Base-by-base conservation (phyloP, 2,888 invertebrate genomes). In the Aromia moschata region DNA sequence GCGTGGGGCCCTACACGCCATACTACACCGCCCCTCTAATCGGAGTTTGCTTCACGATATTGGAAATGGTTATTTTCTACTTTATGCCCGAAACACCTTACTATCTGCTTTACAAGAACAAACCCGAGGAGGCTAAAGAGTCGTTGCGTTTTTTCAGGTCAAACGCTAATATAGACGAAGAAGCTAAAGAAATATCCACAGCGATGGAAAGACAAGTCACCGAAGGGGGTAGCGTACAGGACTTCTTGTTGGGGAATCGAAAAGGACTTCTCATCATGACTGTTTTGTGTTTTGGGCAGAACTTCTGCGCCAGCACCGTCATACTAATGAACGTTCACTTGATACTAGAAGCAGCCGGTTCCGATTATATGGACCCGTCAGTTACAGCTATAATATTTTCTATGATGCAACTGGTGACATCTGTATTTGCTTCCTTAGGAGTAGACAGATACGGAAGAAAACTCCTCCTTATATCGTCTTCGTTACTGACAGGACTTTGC, bases 321-420 rank as follows among this genome's bases (percentile, higher is more conserved):
- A 78, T 81, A 49, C 56, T 80, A n/a, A 80, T 81, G 80, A 81
- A 81, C 54, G 64, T 81, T 9, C 80, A 80, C 58, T 67, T 73
- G 5, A 80, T 81, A 57, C 58, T 81, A 10, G 65, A 70, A 12
- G 74, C 75, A 53, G 80, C 79, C 0, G 77, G 76, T 9, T 75
- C 77, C 1, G 73, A 75, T 31, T 74, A 80, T 43, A 65, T 74
- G 16, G 65, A 76, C 2, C 65, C 75, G 0, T 69, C 72, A 10
- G 67, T 67, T 1, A 74, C 79, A 1, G 79, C 78, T 7, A 80
- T 81, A 16, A 65, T 80, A 4, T 80, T 80, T 61, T 70, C 80
- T 0, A 73, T 70, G 1, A 65, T 79, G 11, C 79, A 80, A 79
- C 62, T 81, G 4, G 10, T 74, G 3, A 73, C 79, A 2, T 77